These are phyloP conservation scores for Narcine bancroftii DNA, from an alignment of 2,113 vertebrate genomes.

Conservation along the genomic window DNA sequence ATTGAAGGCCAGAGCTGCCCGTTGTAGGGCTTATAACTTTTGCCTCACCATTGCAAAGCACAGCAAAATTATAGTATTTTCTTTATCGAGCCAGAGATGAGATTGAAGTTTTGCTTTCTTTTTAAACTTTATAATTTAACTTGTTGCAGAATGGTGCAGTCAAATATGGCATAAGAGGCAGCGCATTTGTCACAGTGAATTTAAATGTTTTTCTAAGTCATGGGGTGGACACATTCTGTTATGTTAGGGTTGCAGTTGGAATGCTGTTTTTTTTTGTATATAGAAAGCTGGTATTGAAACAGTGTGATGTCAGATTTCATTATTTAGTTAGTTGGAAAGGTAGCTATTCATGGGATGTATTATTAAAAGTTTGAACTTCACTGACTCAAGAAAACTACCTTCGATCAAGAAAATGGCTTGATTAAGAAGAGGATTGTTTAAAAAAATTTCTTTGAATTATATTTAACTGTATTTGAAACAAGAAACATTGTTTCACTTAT, in stretches of 20 bases:
- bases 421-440: constrained; percentile 23
- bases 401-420: neutral
- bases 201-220: neutral
- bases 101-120: neutral
- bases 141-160: neutral
- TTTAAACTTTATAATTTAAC: neutral
- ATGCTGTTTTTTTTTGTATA: neutral
- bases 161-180: neutral
- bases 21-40: neutral
- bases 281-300: constrained; percentile 17
- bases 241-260: neutral
- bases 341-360: constrained; percentile 13
- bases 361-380: constrained; percentile 30
- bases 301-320: constrained; percentile 15
- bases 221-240: neutral
- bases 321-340: neutral
- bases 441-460: neutral
- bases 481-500: constrained; percentile 16
- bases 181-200: neutral
- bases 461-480: constrained; percentile 30
- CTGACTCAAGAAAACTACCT: neutral
- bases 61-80: neutral
- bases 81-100: neutral
- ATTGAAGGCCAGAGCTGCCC: neutral
- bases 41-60: neutral